Conservation (phyloP, 2,113 vertebrate genomes). For the Corydoras sp. region DNA sequence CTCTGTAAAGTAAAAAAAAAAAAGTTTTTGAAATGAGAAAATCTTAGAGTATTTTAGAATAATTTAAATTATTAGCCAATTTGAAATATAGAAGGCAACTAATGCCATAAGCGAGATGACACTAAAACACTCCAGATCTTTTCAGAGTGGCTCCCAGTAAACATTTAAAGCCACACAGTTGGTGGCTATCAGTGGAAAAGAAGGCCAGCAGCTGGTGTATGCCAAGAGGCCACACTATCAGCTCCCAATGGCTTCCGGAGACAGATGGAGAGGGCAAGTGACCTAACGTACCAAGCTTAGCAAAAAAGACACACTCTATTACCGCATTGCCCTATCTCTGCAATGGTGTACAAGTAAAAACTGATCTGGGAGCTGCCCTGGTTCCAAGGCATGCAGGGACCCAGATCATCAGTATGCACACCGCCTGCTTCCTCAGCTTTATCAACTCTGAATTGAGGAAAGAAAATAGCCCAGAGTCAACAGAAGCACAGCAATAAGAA, state of each 20-base stretch:
- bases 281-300: slow-evolving; percentile 16
- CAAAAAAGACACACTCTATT: slow-evolving; percentile 4
- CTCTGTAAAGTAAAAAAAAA: background rate
- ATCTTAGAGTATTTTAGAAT: no score
- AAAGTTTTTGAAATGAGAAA: background rate
- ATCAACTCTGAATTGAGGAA: background rate
- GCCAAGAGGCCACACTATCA: slow-evolving; percentile 49
- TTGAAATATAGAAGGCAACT: background rate
- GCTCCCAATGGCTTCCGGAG: slow-evolving; percentile 14
- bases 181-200: slow-evolving; percentile 65
- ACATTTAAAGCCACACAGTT: slow-evolving; percentile 60
- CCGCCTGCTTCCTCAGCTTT: background rate
- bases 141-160: slow-evolving; percentile 55
- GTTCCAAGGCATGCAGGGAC: background rate
- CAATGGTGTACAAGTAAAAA: background rate
- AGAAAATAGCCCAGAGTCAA: background rate
- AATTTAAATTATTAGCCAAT: slow-evolving; percentile 1
- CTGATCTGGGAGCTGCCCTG: background rate
- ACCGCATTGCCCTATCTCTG: background rate
- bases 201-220: slow-evolving; percentile 67
- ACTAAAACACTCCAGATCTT: slow-evolving; percentile 33
- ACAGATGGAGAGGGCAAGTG: slow-evolving; percentile 38
- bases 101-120: background rate
- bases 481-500: background rate
- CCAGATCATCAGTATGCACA: slow-evolving; percentile 6